Evolutionary conservation across 2,113 vertebrate genomes (phyloP).

Genomic region (Todiramphus saurophagus): DNA sequence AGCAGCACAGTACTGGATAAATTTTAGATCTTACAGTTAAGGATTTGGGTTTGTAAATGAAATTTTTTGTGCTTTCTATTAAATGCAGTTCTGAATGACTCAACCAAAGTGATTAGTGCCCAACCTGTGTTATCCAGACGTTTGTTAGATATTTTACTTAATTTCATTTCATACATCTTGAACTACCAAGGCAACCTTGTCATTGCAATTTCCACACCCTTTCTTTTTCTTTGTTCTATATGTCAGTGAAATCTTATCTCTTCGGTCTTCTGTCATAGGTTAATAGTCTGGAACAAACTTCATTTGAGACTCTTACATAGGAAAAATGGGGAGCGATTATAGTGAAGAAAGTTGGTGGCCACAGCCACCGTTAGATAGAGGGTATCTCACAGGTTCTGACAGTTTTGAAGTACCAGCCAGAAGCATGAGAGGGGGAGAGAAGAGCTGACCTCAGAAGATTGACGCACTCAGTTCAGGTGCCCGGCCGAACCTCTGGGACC

Average conservation of each 20-base stretch:
- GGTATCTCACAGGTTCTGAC: not conserved
- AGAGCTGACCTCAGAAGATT: not conserved
- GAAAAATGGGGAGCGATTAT: slow-evolving; percentile 36
- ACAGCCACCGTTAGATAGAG: not conserved
- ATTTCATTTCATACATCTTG: slow-evolving; percentile 71
- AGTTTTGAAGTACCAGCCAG: slow-evolving; percentile 7
- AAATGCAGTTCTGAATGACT: slow-evolving; percentile 14
- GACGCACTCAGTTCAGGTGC: not conserved
- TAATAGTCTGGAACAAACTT: slow-evolving; percentile 81
- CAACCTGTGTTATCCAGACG: slow-evolving; percentile 49
- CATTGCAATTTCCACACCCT: slow-evolving; percentile 76
- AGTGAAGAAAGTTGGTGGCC: slow-evolving; percentile 61
- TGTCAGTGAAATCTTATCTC: slow-evolving; percentile 78
- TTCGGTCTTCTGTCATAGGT: slow-evolving; percentile 74
- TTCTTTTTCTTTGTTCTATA: slow-evolving; percentile 77
- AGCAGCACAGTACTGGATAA: not conserved
- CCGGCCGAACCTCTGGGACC: not conserved
- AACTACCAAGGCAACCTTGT: slow-evolving; percentile 76
- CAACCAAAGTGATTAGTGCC: slow-evolving; percentile 7
- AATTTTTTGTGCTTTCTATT: not conserved
- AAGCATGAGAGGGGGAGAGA: not conserved
- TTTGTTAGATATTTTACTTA: slow-evolving; percentile 76
- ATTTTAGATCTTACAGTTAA: not conserved
- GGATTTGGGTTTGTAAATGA: not conserved
- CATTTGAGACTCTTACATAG: slow-evolving; percentile 68